Base-by-base conservation (phyloP, 2,797 vertebrate species). In the Decapterus maruadsi region DNA sequence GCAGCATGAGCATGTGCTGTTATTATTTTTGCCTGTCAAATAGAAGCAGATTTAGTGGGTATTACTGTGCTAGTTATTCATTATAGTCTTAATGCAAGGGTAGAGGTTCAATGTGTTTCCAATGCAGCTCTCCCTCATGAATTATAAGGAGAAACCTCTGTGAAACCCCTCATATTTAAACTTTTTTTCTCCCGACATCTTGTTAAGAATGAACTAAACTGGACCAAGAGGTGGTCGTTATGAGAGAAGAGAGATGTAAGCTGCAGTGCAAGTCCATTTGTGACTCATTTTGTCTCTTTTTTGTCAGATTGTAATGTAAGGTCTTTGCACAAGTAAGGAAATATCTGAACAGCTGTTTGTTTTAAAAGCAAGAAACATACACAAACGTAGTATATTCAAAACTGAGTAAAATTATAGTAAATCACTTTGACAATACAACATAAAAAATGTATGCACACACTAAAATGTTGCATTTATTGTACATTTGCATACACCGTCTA, bases 141-240 rank as follows among this genome's bases (percentile, higher is more conserved):
- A 57, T 56, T 14, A n/a, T 2, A 34, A 40, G 38, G 55, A 75
- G 19, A 68, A n/a, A 64, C 19, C 2, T 10, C 26, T 6, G 17
- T 3, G 29, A 29, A 36, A 68, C 29, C 22, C 26, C 43, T 43
- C 1, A 45, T 66, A 54, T 16, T 34, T 19, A 34, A 71, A 0
- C 53, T 12, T 42, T 75, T 56, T n/a, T 56, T 19, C 56, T 16
- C 4, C 16, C 4, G 9, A 20, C 31, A 26, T 10, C 53, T 72
- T 43, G 46, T 72, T 16, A 26, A 51, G 29, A 26, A 26, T 26
- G 1, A 26, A 26, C 26, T 26, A 69, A 79, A 68, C 40, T n/a
- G 4, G 14, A n/a, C 22, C 76, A 8, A 65, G 43, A 57, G 50
- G 51, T 36, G 29, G 57, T 36, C 10, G 20, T 42, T 19, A 54